phyloP scores from a whole-genome alignment of 2,888 invertebrate genomes.

The Diadegma fenestrale region DNA sequence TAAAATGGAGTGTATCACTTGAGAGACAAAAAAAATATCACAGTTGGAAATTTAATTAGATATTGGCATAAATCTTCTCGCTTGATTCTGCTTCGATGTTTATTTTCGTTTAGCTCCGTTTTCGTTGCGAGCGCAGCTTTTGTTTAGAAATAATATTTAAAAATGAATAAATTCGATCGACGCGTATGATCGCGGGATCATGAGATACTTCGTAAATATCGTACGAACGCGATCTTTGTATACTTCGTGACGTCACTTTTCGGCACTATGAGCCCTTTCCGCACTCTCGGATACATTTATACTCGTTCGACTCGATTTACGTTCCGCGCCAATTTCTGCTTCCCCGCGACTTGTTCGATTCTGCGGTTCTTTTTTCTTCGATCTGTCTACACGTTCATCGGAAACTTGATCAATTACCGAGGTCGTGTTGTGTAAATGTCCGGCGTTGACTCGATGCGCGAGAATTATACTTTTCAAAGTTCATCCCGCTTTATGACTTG shows the following conservation, averaged over 20 bases:
- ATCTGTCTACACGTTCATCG: not conserved
- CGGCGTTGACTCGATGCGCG: not conserved
- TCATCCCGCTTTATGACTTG: not conserved
- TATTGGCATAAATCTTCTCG: conserved; percentile 14
- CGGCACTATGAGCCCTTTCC: conserved; percentile 73
- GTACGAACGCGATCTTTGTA: conserved; percentile 64
- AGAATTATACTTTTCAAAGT: not conserved
- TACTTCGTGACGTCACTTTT: conserved; percentile 69
- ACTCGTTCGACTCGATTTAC: conserved; percentile 58
- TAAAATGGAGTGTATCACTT: conserved; percentile 74
- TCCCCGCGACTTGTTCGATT: conserved; percentile 3
- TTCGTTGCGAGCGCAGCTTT: not conserved
- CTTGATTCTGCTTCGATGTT: conserved; percentile 5
- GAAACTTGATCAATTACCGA: not conserved
- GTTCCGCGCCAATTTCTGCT: conserved; percentile 38
- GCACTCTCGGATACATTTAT: conserved; percentile 76
- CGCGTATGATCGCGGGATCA: conserved; percentile 65
- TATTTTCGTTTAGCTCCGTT: not conserved
- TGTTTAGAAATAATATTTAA: conserved; percentile 30
- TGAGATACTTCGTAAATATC: conserved; percentile 73
- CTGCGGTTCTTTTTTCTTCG: not conserved
- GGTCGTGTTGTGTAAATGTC: not conserved
- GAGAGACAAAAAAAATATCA: conserved; percentile 60
- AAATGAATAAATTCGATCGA: conserved; percentile 42
- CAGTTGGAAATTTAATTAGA: conserved; percentile 48